Evolutionary conservation across 2,888 invertebrate species (phyloP), one percentile per base, ranked within the genome.

Genomic region (Uropetala carovei): DNA sequence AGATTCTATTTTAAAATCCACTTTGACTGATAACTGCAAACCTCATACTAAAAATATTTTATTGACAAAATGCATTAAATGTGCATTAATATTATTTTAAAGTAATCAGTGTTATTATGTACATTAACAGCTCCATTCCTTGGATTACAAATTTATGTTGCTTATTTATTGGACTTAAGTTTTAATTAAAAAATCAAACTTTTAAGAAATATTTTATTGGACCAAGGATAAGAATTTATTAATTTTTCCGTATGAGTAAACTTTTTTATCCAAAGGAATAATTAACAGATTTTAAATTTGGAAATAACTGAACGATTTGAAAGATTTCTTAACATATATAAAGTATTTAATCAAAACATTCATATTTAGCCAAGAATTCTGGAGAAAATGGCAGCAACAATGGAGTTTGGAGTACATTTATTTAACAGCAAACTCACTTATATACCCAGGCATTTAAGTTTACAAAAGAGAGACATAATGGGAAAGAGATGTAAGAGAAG

Each of bases 391-490:
- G 89, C 89, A 89, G 89, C 89, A 89, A 89, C 89, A 89, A 89
- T 89, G 13, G 30, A 89, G 89, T 64, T 64, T 89, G 89, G 64
- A 60, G 64, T 89, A n/a, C 83, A 83, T 83, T 89, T 64, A 89
- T 43, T 43, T 86, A 89, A 43, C 43, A 89, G 89, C 89, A 89
- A 60, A 60, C 89, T 89, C 89, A 89, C 43, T 89, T 27, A 43
- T 64, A 64, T 64, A 89, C 89, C 89, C 89, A 89, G 89, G 89
- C 89, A 68, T 89, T 68, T 60, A 89, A 89, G 43, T 64, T 89
- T 89, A 89, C 89, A n/a, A 64, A 89, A 89, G 89, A 89, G 89
- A 89, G 89, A 89, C 89, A 56, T 89, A 89, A 89, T 89, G 89
- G 43, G 89, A 89, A 89, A 89, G 89, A 89, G 60, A 43, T 89